A percentile compares a stretch with the other conserved stretches of the same genome.
These are phyloP conservation scores for Periparus ater DNA, from an alignment of 2,797 vertebrate species.

Conservation along the genomic window DNA sequence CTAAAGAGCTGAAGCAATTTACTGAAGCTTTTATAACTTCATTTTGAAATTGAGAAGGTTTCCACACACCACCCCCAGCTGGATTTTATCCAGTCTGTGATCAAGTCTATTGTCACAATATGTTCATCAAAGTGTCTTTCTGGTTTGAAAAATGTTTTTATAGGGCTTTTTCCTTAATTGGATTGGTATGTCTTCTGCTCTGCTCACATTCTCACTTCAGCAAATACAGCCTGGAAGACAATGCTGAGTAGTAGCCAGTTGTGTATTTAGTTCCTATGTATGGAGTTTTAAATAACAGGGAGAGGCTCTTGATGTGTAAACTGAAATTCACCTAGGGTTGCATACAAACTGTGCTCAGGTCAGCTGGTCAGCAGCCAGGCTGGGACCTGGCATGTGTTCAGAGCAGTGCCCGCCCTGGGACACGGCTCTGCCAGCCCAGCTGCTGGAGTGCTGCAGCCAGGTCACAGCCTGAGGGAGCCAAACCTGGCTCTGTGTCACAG, in stretches of 20 bases:
- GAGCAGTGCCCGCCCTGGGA: neutral
- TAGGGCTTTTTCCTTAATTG: neutral
- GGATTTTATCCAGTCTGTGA: neutral
- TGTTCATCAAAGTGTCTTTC: neutral
- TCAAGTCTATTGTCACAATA: neutral
- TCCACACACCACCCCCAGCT: neutral
- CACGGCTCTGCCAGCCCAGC: neutral
- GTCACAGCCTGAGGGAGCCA: neutral
- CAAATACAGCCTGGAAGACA: slow-evolving; percentile 4
- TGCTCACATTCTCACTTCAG: neutral
- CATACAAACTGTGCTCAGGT: neutral
- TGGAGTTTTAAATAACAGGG: neutral
- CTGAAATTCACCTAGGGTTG: neutral
- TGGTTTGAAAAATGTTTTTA: neutral
- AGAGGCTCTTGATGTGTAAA: neutral
- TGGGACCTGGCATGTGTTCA: neutral
- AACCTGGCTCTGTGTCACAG: neutral
- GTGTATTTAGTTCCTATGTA: neutral
- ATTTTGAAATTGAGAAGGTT: neutral
- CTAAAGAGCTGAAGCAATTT: neutral
- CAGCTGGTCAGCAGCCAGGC: slow-evolving; percentile 26
- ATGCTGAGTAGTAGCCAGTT: neutral
- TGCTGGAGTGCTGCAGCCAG: neutral
- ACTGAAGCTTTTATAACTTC: neutral
- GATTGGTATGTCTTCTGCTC: neutral